Conservation (phyloP, 2,797 vertebrate genomes). For the Intellagama lesueurii region DNA sequence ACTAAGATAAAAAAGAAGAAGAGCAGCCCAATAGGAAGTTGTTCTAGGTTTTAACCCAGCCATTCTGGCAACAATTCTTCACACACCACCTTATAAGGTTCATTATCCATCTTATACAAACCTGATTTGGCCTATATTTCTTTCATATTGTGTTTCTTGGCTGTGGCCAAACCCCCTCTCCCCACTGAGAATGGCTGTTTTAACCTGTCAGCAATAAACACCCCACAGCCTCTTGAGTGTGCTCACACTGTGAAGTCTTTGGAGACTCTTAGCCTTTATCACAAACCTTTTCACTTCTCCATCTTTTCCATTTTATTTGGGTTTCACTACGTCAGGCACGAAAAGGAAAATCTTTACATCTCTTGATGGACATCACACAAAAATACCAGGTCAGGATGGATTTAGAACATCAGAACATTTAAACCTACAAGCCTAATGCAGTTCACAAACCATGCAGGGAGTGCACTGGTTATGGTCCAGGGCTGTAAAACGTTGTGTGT, state of each 20-base stretch:
- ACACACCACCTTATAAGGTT: no score
- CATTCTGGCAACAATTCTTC: background rate
- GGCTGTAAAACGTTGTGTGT: no score
- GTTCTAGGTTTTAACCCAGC: background rate
- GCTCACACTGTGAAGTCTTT: background rate
- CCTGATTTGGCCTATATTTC: no score
- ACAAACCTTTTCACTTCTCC: no score
- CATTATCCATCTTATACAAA: no score
- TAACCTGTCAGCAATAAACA: no score
- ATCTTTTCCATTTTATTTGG: background rate
- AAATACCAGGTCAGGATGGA: background rate
- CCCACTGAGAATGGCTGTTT: no score
- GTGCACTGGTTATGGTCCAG: background rate
- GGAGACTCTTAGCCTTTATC: background rate
- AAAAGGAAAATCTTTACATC: background rate
- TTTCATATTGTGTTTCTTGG: no score
- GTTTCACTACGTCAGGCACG: background rate
- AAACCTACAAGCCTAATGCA: background rate
- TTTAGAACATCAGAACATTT: background rate
- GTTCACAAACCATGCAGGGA: background rate
- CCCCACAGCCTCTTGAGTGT: no score
- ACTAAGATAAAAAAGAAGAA: background rate
- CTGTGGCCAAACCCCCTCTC: no score
- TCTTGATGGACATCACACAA: no score
- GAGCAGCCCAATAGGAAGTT: background rate